Evolutionary conservation across 2,888 invertebrate genomes (phyloP), one percentile per base, ranked within the genome.

Genomic region (Cerastoderma edule): DNA sequence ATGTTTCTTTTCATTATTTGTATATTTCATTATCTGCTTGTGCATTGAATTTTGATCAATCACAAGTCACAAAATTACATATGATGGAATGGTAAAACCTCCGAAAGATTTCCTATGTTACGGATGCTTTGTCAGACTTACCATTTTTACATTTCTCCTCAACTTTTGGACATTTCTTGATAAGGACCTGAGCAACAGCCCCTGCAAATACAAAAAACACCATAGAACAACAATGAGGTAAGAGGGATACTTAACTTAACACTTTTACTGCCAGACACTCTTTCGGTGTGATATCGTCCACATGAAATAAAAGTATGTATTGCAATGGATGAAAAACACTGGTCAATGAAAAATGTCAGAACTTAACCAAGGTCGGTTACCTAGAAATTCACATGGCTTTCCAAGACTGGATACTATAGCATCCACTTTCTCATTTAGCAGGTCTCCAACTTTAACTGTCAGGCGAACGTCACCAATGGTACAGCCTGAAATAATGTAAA

Each of bases 341-440:
- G n/a, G n/a, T n/a, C n/a, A n/a, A n/a, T n/a, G n/a, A n/a, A 64
- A 44, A 44, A 16, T 44, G 48, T 24, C 56, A 27, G 16, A 24
- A 56, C 5, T 27, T 56, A 28, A 39, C 16, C 16, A 60, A 60
- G 10, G 19, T 22, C 1, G 32, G 53, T 69, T 70, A 78, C 81
- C 81, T 24, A 67, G 28, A 48, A 81, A 71, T 53, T 69, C 60
- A 63, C 75, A 75, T 5, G 70, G 57, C 28, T 65, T 68, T 27
- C 60, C 68, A 22, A 73, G 65, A 67, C 71, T 73, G 13, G 56
- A 57, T 19, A 81, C 78, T 10, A 81, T 66, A 1, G 60, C 78
- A 57, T 81, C 73, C 10, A 73, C 60, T 2, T 67, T 75, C 57
- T 75, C 63, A 4, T 53, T 22, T 3, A 81, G 33, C 32, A 81